Percentiles rank a stretch among this genome's conserved stretches.
These are phyloP conservation scores for Micoletzkya japonica DNA, from an alignment of 2,888 invertebrate genomes.

Conservation along the genomic window DNA sequence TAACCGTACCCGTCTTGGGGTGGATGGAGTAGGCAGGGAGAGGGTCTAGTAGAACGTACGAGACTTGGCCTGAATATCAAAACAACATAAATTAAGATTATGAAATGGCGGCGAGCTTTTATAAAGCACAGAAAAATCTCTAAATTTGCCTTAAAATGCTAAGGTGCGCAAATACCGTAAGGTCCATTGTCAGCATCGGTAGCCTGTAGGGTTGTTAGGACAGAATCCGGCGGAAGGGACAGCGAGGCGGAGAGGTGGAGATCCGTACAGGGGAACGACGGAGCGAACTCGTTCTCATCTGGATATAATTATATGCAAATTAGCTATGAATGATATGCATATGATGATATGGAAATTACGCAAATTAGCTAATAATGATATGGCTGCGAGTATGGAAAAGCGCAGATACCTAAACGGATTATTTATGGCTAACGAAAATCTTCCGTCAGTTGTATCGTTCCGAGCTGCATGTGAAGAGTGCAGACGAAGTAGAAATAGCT, in stretches of 20 bases:
- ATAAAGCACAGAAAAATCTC: not conserved
- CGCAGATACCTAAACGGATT: too few relatives aligned
- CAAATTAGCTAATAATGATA: too few relatives aligned
- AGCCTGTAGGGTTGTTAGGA: not conserved
- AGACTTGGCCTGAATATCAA: slow-evolving; percentile 6
- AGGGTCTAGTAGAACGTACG: slow-evolving; percentile 8
- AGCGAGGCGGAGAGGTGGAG: slow-evolving; percentile 1
- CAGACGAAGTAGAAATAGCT: too few relatives aligned
- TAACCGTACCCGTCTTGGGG: not conserved
- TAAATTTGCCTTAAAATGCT: not conserved
- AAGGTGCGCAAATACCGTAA: not conserved
- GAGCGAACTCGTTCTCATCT: slow-evolving; percentile 20
- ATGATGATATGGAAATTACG: not conserved
- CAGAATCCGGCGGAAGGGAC: slow-evolving; percentile 1
- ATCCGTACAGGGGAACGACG: slow-evolving; percentile 9
- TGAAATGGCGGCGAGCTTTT: too few relatives aligned
- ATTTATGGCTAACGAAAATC: too few relatives aligned
- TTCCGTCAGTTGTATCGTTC: too few relatives aligned
- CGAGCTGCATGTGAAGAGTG: too few relatives aligned
- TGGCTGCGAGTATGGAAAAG: too few relatives aligned
- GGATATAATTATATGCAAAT: too few relatives aligned
- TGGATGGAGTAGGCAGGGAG: slow-evolving; percentile 4
- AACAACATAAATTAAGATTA: not conserved
- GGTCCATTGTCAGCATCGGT: slow-evolving; percentile 15
- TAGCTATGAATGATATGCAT: not conserved